Evolutionary conservation across 2,888 invertebrate genomes (phyloP).

Genomic region (Corythucha ciliata): DNA sequence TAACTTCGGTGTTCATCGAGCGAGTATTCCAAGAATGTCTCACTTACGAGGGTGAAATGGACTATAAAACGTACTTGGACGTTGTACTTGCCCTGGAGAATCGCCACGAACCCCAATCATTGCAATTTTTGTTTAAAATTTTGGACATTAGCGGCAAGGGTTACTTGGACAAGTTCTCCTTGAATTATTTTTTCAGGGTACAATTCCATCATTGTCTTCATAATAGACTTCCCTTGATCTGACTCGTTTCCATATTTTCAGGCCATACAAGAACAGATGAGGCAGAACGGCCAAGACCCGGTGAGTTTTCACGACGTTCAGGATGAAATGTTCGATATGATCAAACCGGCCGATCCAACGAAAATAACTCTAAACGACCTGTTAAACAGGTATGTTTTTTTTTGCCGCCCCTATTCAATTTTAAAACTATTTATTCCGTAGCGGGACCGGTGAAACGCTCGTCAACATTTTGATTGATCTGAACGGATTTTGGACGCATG

Average conservation of each 20-base stretch:
- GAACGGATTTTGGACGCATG: slow-evolving; percentile 94
- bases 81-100: slow-evolving; percentile 89
- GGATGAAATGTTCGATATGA: slow-evolving; percentile 98
- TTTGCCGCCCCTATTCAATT: no score
- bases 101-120: slow-evolving; percentile 78
- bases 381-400: slow-evolving; percentile 51
- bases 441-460: slow-evolving; percentile 89
- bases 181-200: slow-evolving; percentile 87
- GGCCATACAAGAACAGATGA: slow-evolving; percentile 87
- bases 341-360: slow-evolving; percentile 72
- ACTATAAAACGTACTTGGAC: slow-evolving; percentile 93
- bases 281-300: slow-evolving; percentile 75
- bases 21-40: slow-evolving; percentile 91
- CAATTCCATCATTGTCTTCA: no score
- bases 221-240: not conserved
- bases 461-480: slow-evolving; percentile 89
- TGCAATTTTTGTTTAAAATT: slow-evolving; percentile 84
- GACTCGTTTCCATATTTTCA: slow-evolving; percentile 38
- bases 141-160: slow-evolving; percentile 82
- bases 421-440: slow-evolving; percentile 38
- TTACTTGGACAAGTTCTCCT: slow-evolving; percentile 77
- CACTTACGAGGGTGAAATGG: slow-evolving; percentile 91
- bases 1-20: slow-evolving; percentile 83
- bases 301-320: slow-evolving; percentile 90
- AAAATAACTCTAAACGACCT: slow-evolving; percentile 82